Evolutionary conservation across 2,888 invertebrate genomes (phyloP), one percentile per base, ranked within the genome.

Genomic region (Caenorhabditis afra): DNA sequence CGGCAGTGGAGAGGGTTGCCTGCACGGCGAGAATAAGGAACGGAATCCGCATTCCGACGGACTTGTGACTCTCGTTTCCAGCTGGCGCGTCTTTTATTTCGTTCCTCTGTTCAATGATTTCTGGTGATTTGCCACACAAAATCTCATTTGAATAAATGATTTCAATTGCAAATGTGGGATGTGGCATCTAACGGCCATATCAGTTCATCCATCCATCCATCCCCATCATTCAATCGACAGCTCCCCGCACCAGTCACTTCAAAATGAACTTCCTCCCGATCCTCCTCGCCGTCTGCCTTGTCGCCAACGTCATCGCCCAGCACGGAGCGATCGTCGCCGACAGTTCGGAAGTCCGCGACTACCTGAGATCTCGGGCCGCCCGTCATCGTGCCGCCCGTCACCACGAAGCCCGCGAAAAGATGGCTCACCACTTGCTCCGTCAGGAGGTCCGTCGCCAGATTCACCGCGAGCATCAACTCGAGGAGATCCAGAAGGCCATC

Each of bases 91-190:
- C 14, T 68, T 52, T 45, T 59, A 61, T 67, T 23, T 49, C 14
- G 0, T 68, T 18, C 7, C 0, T 29, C 20, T 50, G 0, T 18
- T 14, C 20, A 35, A 7, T 68, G 68, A 16, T 23, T 52, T 61
- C 52, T 67, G n/a, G n/a, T n/a, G 67, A 50, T 53, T 29, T 53
- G 5, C 58, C 45, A 59, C 50, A 29, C 50, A 29, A 1, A 8
- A 29, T 14, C 22, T 52, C 18, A 64, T 64, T 64, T 39, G 44
- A 58, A 49, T 41, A 35, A 58, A 49, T 41, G 20, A 59, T 68
- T 59, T 22, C 50, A 59, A 68, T 58, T 58, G 49, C 53, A 44
- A 68, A 68, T 67, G 23, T 12, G 22, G 22, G n/a, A 35, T 20
- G 20, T 59, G 55, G 55, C 37, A 8, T 10, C 4, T 23, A n/a